Conservation (phyloP, 2,888 invertebrate genomes). For the Lutraria lutraria region DNA sequence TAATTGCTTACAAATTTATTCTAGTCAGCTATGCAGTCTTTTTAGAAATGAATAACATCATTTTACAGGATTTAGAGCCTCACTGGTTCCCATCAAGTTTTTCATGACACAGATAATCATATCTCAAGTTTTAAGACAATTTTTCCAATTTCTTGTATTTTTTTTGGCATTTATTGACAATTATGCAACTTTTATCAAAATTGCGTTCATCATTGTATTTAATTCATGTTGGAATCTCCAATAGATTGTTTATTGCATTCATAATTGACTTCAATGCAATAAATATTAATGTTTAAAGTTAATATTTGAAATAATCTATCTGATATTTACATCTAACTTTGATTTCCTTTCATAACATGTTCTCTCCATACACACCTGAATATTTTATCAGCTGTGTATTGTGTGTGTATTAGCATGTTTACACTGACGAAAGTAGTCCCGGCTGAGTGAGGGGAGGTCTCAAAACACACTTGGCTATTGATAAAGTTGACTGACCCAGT, state of each 20-base stretch:
- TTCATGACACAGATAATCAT: background rate
- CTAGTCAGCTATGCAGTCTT: no score
- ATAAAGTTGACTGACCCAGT: constrained; percentile 63
- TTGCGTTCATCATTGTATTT: background rate
- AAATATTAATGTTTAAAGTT: no score
- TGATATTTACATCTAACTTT: background rate
- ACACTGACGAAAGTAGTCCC: constrained; percentile 70
- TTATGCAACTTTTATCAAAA: background rate
- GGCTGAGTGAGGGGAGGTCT: constrained; percentile 60
- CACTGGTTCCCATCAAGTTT: background rate
- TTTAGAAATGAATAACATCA: no score
- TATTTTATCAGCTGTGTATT: constrained; percentile 28
- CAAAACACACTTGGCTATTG: constrained; percentile 49
- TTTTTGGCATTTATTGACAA: background rate
- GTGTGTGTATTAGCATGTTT: constrained; percentile 66
- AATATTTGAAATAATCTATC: no score
- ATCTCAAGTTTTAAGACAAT: background rate
- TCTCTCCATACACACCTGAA: constrained; percentile 44
- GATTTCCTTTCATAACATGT: constrained; percentile 22
- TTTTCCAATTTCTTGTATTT: background rate
- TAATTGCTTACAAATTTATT: no score
- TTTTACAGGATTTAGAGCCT: background rate
- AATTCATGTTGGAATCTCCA: no score
- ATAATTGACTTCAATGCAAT: no score
- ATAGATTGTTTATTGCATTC: no score